Evolutionary conservation across 2,888 invertebrate genomes (phyloP), one percentile per base, ranked within the genome.

Genomic region (Troides helena): DNA sequence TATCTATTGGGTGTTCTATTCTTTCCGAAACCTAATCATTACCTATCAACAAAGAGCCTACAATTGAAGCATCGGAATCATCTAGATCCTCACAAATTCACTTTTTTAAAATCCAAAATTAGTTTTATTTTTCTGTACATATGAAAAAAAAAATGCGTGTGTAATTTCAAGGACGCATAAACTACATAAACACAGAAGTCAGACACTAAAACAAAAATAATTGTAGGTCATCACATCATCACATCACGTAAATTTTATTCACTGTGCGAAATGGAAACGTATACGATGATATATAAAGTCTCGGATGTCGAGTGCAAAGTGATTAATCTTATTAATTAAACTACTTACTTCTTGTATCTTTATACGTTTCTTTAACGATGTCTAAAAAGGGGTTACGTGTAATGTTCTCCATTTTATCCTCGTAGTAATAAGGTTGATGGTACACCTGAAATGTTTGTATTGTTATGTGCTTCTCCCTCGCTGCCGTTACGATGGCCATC

Each of bases 311-410:
- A 18, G n/a, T 53, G 18, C n/a, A 53, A n/a, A 18, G 53, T n/a
- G 53, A 30, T 30, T 53, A 58, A 58, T 58, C n/a, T 21, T 21
- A 58, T 58, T 43, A 43, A 59, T n/a, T 58, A 68, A 62, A 62
- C 53, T 67, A 84, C 96, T 95, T 90, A 98, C 98, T 97, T 93
- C 98, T 94, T n/a, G 98, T 96, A 78, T 97, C 96, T 72, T 94
- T 94, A 82, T 96, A 96, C 0, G 98, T 98, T 75, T 96, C 95
- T 69, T 95, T 94, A 56, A 98, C 96, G 74, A 98, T 95, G 69
- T 95, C 94, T 78, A 95, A 93, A 85, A 98, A 98, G 0, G 98
- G 98, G 92, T 98, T 98, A 64, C 95, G 94, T 80, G 95, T 95
- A 86, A 97, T 96, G 73, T 96, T 96, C 79, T 97, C 96, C 58